Conservation (phyloP, 2,797 vertebrate genomes). For the Epinephelus awoara region DNA sequence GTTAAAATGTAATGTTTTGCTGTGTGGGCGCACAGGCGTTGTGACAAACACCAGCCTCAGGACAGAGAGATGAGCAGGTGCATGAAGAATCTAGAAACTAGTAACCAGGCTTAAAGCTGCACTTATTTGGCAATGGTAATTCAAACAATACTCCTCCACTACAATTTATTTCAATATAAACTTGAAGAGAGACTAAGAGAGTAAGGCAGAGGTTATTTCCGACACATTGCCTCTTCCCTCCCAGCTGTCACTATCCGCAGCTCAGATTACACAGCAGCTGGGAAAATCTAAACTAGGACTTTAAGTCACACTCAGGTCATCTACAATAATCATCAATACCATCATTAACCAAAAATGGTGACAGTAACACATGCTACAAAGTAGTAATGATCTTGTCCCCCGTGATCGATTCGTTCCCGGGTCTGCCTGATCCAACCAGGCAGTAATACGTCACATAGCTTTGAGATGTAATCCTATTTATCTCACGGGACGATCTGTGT, state of each 20-base stretch:
- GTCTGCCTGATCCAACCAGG: background rate
- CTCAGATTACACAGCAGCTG: slow-evolving; percentile 81
- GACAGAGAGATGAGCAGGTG: background rate
- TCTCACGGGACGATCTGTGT: slow-evolving; percentile 28
- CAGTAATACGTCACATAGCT: slow-evolving; percentile 30
- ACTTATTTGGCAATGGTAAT: background rate
- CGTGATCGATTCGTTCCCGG: background rate
- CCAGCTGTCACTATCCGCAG: slow-evolving; percentile 80
- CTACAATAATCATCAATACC: slow-evolving; percentile 61
- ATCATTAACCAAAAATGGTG: slow-evolving; percentile 45
- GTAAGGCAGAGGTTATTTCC: slow-evolving; percentile 74
- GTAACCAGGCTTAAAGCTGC: slow-evolving; percentile 21
- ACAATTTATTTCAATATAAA: slow-evolving; percentile 36
- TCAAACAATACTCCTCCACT: background rate
- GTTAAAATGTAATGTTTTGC: background rate
- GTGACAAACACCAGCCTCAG: no score
- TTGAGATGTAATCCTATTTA: slow-evolving; percentile 3
- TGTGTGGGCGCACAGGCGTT: background rate
- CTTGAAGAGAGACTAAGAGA: slow-evolving; percentile 50
- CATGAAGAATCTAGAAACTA: background rate
- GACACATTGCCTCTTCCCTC: slow-evolving; percentile 49
- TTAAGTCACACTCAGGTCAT: slow-evolving; percentile 67
- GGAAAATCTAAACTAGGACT: slow-evolving; percentile 65
- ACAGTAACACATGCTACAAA: slow-evolving; percentile 17
- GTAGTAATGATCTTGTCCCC: slow-evolving; percentile 12